Percentiles rank a stretch among this genome's conserved stretches.
Evolutionary conservation across 2,888 invertebrate genomes (phyloP).

Genomic region (Sarcophaga subvicina): DNA sequence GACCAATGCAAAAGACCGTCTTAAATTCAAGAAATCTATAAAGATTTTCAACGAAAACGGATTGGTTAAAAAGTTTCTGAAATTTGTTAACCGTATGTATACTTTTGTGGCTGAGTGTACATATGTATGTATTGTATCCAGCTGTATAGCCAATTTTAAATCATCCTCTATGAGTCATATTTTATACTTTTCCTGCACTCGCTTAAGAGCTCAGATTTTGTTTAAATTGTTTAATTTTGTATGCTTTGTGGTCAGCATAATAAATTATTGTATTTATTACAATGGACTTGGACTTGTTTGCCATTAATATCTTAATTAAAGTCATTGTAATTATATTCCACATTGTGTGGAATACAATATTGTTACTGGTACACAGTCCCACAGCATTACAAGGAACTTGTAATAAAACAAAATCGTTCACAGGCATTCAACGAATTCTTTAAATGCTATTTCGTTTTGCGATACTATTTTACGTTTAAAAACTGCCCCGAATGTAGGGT

Average conservation of each 20-base stretch:
- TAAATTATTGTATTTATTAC: constrained; percentile 23
- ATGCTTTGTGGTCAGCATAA: constrained; percentile 6
- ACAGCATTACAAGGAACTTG: constrained; percentile 31
- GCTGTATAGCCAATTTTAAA: too few relatives aligned
- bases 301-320: constrained; percentile 60
- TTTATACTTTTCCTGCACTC: too few relatives aligned
- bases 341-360: constrained; percentile 7
- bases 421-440: too few relatives aligned
- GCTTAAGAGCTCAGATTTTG: background rate
- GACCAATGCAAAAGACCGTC: too few relatives aligned
- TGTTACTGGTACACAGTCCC: constrained; percentile 12
- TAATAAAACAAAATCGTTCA: background rate
- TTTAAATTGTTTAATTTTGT: background rate
- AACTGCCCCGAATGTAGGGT: background rate
- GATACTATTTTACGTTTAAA: background rate
- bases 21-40: too few relatives aligned
- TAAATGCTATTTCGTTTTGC: too few relatives aligned
- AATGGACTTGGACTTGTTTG: constrained; percentile 1
- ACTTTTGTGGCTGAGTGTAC: too few relatives aligned
- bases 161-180: too few relatives aligned
- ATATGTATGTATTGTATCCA: too few relatives aligned
- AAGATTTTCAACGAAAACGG: too few relatives aligned
- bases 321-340: constrained; percentile 26
- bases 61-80: too few relatives aligned
- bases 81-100: too few relatives aligned